A percentile compares a stretch with the other conserved stretches of the same genome.
These are phyloP conservation scores for Lepidurus arcticus DNA, from an alignment of 1,140 invertebrate species.

Conservation along the genomic window DNA sequence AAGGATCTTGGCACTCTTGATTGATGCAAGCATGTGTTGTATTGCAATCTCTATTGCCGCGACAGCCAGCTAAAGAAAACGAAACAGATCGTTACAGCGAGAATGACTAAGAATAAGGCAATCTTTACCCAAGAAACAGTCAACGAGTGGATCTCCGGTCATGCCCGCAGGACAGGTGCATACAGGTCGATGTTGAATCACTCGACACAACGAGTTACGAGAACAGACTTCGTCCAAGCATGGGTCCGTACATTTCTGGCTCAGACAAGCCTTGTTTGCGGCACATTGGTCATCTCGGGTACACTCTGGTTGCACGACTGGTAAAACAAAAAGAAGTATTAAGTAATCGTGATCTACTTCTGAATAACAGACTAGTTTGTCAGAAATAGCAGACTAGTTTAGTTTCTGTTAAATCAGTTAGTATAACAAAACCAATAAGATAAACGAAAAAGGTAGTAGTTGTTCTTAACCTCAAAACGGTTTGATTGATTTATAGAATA, in stretches of 20 bases:
- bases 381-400: no score
- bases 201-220: conserved; percentile 70
- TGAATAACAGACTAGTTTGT: no score
- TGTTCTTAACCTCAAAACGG: background rate
- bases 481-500: background rate
- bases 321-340: background rate
- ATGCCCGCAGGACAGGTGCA: conserved; percentile 77
- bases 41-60: conserved; percentile 75
- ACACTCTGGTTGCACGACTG: conserved; percentile 48
- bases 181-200: conserved; percentile 70
- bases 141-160: conserved; percentile 73
- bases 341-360: no score
- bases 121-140: conserved; percentile 49
- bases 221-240: conserved; percentile 61
- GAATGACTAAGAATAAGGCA: background rate
- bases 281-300: conserved; percentile 70
- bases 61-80: conserved; percentile 65
- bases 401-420: no score
- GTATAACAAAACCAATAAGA: no score
- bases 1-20: conserved; percentile 73
- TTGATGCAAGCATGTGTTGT: conserved; percentile 76
- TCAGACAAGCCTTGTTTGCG: conserved; percentile 74
- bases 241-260: conserved; percentile 68
- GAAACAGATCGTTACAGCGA: conserved; percentile 19
- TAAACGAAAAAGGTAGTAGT: no score